These are phyloP conservation scores for Fratercula arctica DNA, from an alignment of 2,797 vertebrate genomes.

Conservation along the genomic window DNA sequence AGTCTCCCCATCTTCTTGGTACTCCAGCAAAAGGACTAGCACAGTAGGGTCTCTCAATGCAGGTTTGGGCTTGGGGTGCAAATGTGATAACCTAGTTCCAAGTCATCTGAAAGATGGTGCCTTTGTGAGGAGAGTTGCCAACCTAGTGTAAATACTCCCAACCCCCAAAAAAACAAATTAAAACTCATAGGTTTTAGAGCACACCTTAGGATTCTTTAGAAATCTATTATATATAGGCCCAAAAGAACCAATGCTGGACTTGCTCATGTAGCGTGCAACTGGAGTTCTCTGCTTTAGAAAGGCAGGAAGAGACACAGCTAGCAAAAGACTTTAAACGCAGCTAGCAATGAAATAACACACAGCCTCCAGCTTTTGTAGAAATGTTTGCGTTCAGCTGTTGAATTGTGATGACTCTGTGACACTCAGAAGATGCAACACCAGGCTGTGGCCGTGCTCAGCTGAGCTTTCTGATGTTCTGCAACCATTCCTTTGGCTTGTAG, in stretches of 20 bases:
- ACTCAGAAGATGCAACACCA: background rate
- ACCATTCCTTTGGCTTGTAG: fast-evolving
- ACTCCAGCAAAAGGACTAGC: background rate
- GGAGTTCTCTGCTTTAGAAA: background rate
- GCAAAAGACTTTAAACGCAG: background rate
- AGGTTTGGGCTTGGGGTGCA: background rate
- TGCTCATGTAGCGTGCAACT: background rate
- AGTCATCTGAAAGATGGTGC: background rate
- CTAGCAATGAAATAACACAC: background rate
- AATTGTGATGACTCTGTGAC: background rate
- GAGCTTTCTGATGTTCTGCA: background rate
- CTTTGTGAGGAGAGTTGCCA: background rate
- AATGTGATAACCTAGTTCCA: background rate
- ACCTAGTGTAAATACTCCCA: background rate
- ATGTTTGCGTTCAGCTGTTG: background rate
- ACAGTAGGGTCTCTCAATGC: background rate
- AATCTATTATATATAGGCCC: background rate
- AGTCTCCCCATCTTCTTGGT: background rate
- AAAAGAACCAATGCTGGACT: background rate
- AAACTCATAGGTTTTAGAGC: background rate
- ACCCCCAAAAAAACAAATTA: background rate
- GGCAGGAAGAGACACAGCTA: background rate
- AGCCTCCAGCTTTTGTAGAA: background rate
- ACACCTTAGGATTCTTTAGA: background rate
- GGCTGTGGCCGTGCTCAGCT: background rate